Evolutionary conservation across 2,888 invertebrate species (phyloP).

Genomic region (Chrysina gloriosa): DNA sequence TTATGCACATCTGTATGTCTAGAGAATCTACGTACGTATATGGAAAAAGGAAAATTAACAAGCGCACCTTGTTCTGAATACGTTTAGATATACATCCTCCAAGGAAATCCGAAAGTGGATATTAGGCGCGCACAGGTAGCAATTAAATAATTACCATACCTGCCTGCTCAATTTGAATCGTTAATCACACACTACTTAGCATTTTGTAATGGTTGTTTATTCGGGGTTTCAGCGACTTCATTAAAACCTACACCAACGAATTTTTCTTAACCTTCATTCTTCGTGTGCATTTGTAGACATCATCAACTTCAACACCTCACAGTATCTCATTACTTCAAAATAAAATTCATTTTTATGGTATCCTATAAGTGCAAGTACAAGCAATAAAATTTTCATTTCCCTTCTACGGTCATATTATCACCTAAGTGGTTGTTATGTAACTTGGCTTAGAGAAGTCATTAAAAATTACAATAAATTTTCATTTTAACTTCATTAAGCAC

Average conservation of each 20-base stretch:
- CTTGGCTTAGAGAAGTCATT: no score
- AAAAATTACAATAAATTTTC: no score
- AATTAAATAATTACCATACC: not conserved
- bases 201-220: not conserved
- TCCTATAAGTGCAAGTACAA: no score
- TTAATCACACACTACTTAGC: not conserved
- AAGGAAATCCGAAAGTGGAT: not conserved
- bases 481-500: no score
- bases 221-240: not conserved
- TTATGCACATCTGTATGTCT: slow-evolving; percentile 2
- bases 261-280: not conserved
- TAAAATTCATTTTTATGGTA: no score
- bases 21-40: not conserved
- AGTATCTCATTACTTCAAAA: no score
- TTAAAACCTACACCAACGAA: not conserved
- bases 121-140: not conserved
- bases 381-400: no score
- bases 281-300: not conserved
- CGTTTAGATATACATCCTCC: not conserved
- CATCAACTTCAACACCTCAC: no score
- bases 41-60: not conserved
- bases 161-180: not conserved
- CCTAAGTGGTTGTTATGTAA: no score
- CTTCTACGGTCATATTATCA: no score
- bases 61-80: not conserved